phyloP scores from a whole-genome alignment of 2,113 vertebrate genomes.

The Prochilodus magdalenae region DNA sequence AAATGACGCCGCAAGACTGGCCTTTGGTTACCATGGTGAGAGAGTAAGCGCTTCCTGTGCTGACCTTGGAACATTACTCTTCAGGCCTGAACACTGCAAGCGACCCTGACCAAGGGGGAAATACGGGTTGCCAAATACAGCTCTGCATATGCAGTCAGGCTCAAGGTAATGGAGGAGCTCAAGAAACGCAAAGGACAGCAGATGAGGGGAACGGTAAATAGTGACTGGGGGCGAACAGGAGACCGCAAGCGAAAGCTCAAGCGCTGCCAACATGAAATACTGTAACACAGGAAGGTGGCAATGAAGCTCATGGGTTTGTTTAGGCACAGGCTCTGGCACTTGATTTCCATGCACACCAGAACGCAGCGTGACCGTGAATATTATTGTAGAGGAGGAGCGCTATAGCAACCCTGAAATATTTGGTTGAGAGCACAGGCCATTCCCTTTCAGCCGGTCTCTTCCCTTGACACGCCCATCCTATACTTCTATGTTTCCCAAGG shows the following conservation, averaged over 20 bases:
- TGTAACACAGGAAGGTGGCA: slow-evolving; percentile 2
- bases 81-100: background rate
- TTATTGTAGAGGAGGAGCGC: slow-evolving; percentile 29
- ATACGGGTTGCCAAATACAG: background rate
- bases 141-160: background rate
- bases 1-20: slow-evolving; percentile 19
- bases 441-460: background rate
- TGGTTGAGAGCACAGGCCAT: background rate
- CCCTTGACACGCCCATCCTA: too few species aligned
- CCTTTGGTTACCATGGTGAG: slow-evolving; percentile 39
- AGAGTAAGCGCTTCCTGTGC: slow-evolving; percentile 40
- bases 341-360: background rate
- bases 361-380: slow-evolving; percentile 26
- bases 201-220: background rate
- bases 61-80: slow-evolving; percentile 33
- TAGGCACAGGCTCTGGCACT: slow-evolving; percentile 8
- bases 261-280: background rate
- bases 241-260: background rate
- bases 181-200: background rate
- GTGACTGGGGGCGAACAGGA: background rate
- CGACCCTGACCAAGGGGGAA: background rate
- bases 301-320: background rate
- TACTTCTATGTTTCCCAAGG: too few species aligned
- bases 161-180: slow-evolving; percentile 35
- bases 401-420: slow-evolving; percentile 50